These are phyloP conservation scores for Stegastes partitus DNA, from an alignment of 2,113 vertebrate species.

Conservation along the genomic window DNA sequence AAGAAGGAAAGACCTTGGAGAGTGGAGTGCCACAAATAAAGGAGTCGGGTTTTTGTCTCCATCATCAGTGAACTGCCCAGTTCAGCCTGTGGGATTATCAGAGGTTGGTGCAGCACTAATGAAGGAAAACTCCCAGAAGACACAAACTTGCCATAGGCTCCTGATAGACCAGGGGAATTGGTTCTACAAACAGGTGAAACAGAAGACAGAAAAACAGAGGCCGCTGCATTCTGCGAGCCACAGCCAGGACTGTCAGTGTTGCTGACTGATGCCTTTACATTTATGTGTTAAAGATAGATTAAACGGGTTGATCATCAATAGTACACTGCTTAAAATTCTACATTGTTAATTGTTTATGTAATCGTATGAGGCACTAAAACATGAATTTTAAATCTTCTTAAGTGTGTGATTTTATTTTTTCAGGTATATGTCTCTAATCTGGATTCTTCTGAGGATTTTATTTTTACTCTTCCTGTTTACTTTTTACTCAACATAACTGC, in stretches of 20 bases:
- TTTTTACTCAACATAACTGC: too few species aligned
- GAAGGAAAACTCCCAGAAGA: slow-evolving; percentile 56
- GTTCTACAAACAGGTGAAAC: slow-evolving; percentile 32
- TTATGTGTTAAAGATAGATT: background rate
- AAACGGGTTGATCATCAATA: background rate
- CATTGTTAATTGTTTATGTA: too few species aligned
- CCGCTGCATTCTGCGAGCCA: background rate
- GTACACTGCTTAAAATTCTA: too few species aligned
- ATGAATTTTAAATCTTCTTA: too few species aligned
- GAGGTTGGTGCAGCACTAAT: slow-evolving; percentile 62
- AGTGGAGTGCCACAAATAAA: slow-evolving; percentile 39
- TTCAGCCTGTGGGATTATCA: slow-evolving; percentile 55
- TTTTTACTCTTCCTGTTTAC: too few species aligned
- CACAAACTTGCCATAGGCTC: slow-evolving; percentile 40
- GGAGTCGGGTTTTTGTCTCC: slow-evolving; percentile 41
- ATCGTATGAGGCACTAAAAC: too few species aligned
- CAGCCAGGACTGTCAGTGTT: slow-evolving; percentile 6
- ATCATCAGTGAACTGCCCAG: slow-evolving; percentile 47
- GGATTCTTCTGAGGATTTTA: too few species aligned
- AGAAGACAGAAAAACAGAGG: slow-evolving; percentile 31
- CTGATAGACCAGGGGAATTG: slow-evolving; percentile 44
- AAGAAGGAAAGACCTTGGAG: slow-evolving; percentile 19
- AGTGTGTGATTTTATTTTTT: too few species aligned
- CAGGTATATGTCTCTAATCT: too few species aligned
- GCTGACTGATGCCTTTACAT: slow-evolving; percentile 10